These are phyloP conservation scores for Chrysemys picta DNA, from an alignment of 2,113 vertebrate species.

Conservation along the genomic window DNA sequence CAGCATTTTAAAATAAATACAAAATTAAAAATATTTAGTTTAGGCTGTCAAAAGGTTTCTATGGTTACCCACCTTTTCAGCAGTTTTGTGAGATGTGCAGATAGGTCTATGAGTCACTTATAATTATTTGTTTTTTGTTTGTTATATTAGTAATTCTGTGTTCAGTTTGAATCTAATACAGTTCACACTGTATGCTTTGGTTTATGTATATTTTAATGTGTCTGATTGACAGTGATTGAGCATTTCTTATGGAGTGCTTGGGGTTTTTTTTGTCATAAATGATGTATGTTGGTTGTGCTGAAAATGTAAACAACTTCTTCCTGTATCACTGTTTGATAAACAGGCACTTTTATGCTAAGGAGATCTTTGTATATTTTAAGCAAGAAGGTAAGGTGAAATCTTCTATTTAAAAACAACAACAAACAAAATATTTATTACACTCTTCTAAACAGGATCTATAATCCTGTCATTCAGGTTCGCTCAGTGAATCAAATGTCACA, in stretches of 20 bases:
- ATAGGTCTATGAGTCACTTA: slow-evolving; percentile 80
- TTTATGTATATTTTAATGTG: slow-evolving; percentile 84
- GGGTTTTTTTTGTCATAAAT: slow-evolving; percentile 84
- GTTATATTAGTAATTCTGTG: slow-evolving; percentile 80
- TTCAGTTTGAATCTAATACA: slow-evolving; percentile 79
- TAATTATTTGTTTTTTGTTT: slow-evolving; percentile 86
- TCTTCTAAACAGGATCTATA: slow-evolving; percentile 44
- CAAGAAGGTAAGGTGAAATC: slow-evolving; percentile 62
- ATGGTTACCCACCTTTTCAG: slow-evolving; percentile 76
- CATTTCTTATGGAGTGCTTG: slow-evolving; percentile 84
- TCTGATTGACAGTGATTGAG: slow-evolving; percentile 90
- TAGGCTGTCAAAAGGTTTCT: slow-evolving; percentile 76
- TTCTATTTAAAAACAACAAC: slow-evolving; percentile 13
- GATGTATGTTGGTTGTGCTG: slow-evolving; percentile 88
- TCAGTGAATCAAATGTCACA: slow-evolving; percentile 49
- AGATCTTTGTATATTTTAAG: slow-evolving; percentile 74
- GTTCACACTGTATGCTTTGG: slow-evolving; percentile 79
- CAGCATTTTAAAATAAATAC: slow-evolving; percentile 74
- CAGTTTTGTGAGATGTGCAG: slow-evolving; percentile 77
- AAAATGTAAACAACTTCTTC: slow-evolving; percentile 88
- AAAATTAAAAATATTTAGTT: slow-evolving; percentile 76
- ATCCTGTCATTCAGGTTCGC: slow-evolving; percentile 47
- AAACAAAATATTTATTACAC: slow-evolving; percentile 11
- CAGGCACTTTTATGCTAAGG: slow-evolving; percentile 78
- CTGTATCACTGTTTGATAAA: slow-evolving; percentile 84